A percentile compares a stretch with the other conserved stretches of the same genome.
Conservation (phyloP, 2,113 vertebrate genomes). For the Leucopsar rothschildi region DNA sequence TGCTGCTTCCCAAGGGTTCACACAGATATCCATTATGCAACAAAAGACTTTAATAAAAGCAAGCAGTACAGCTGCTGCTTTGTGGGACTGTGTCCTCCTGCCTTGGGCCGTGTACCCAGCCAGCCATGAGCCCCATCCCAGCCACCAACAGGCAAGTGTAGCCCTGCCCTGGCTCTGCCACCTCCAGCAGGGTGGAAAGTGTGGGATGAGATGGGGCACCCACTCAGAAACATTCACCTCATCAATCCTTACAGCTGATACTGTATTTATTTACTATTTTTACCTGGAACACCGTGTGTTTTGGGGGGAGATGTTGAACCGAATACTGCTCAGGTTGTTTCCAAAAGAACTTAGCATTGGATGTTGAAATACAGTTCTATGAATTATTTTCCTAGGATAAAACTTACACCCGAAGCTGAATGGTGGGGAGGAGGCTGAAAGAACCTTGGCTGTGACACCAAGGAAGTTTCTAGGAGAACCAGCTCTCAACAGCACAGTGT, state of each 20-base stretch:
- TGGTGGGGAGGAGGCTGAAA: background rate
- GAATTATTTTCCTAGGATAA: background rate
- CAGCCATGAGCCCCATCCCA: background rate
- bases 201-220: background rate
- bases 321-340: background rate
- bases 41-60: background rate
- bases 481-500: background rate
- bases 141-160: rapidly evolving
- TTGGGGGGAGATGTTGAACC: background rate
- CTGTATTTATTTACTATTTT: background rate
- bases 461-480: background rate
- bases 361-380: background rate
- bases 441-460: background rate
- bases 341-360: background rate
- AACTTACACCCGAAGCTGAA: background rate
- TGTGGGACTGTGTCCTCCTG: background rate
- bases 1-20: conserved; percentile 24
- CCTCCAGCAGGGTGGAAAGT: background rate
- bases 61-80: background rate
- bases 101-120: background rate
- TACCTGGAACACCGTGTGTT: background rate
- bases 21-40: background rate
- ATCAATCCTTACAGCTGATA: background rate
- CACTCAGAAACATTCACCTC: background rate
- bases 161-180: background rate